Conservation (phyloP, 2,113 vertebrate genomes). For the Pipa parva region DNA sequence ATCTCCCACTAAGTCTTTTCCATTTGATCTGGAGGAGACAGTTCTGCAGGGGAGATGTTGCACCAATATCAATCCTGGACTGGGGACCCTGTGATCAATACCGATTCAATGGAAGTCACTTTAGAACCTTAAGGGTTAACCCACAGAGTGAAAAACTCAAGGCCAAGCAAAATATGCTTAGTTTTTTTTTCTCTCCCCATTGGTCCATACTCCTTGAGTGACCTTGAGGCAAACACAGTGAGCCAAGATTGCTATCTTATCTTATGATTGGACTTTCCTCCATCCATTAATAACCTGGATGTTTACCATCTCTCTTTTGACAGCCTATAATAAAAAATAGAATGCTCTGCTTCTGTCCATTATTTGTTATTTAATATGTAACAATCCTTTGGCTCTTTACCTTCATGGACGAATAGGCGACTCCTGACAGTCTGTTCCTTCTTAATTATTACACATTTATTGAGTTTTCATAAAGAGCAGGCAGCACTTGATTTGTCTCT, state of each 20-base stretch:
- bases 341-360: background rate
- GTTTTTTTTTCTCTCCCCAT: background rate
- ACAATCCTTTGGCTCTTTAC: background rate
- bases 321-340: slow-evolving; percentile 12
- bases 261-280: background rate
- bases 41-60: no score
- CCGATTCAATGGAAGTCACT: no score
- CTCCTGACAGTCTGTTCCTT: background rate
- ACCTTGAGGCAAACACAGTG: slow-evolving; percentile 2
- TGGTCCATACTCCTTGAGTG: background rate
- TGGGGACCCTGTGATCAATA: no score
- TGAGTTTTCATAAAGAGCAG: no score
- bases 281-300: background rate
- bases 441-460: slow-evolving; percentile 7
- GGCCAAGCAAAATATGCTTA: no score
- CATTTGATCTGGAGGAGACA: no score
- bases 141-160: no score
- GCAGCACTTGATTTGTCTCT: no score
- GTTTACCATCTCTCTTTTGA: slow-evolving; percentile 7
- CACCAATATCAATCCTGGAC: no score
- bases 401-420: background rate
- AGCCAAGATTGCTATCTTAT: background rate
- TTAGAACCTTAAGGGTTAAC: no score
- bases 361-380: background rate
- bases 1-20: no score